These are phyloP conservation scores for Porites evermanni DNA, from an alignment of 92 coral and sea anemone species.

Conservation along the genomic window DNA sequence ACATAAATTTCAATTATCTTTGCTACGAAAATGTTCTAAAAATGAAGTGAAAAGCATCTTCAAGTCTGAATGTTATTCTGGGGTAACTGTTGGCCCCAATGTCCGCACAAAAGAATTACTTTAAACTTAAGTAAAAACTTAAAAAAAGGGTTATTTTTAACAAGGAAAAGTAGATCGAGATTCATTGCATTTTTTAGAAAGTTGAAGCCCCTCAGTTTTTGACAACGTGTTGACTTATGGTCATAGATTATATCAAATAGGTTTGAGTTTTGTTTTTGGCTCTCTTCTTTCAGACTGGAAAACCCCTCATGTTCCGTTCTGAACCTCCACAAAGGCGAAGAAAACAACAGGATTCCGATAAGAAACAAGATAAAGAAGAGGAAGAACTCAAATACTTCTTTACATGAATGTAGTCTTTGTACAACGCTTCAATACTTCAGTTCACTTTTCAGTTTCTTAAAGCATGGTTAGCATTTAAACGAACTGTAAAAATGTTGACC, in stretches of 20 bases:
- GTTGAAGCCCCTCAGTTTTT: no score
- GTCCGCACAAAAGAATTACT: no score
- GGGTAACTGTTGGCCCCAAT: no score
- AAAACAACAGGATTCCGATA: slow-evolving; percentile 94
- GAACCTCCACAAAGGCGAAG: slow-evolving; percentile 97
- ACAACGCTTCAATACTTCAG: not conserved
- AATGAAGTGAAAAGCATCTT: no score
- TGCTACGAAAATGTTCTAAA: no score
- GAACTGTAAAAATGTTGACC: not conserved
- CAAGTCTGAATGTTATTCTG: no score
- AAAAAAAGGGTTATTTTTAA: no score
- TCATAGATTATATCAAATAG: not conserved
- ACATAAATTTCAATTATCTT: no score
- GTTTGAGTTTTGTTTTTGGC: not conserved
- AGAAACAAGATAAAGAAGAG: slow-evolving; percentile 97
- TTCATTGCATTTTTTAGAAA: no score
- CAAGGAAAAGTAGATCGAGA: no score
- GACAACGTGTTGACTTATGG: not conserved
- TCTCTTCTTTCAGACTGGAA: slow-evolving; percentile 77
- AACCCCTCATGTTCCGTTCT: slow-evolving; percentile 95
- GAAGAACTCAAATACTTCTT: slow-evolving; percentile 97
- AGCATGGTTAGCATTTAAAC: not conserved
- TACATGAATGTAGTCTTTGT: slow-evolving; percentile 43
- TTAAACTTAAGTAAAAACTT: no score
- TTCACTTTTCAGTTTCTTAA: not conserved